phyloP scores from a whole-genome alignment of 2,113 vertebrate genomes.

The Pholis gunnellus region DNA sequence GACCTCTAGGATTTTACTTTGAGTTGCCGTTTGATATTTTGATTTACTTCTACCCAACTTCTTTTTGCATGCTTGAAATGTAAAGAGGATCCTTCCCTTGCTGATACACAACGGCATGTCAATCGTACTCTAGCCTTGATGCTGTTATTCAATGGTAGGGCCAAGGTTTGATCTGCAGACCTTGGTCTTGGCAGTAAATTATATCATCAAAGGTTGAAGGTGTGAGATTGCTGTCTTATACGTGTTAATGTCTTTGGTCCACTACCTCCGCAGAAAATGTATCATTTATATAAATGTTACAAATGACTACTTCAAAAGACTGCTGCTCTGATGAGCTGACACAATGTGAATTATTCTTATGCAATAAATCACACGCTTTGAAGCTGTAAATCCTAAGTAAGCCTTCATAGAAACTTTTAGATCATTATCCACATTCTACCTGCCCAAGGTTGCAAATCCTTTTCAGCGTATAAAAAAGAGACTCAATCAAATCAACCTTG shows the following conservation, averaged over 20 bases:
- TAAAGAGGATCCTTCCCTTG: neutral
- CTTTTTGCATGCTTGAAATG: neutral
- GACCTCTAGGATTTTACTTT: neutral
- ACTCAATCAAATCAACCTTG: conserved; percentile 27
- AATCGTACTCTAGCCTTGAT: neutral
- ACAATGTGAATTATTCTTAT: neutral
- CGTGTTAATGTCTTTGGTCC: neutral
- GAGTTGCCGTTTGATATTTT: neutral
- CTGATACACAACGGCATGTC: neutral
- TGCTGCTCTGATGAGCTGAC: neutral
- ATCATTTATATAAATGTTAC: neutral
- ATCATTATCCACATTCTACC: neutral
- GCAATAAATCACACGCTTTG: neutral
- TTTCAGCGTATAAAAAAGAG: conserved; percentile 12
- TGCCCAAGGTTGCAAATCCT: neutral
- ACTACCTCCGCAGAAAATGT: neutral
- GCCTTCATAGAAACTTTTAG: neutral
- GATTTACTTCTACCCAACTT: neutral
- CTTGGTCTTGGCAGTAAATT: neutral
- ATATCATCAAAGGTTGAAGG: neutral
- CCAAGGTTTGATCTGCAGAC: neutral
- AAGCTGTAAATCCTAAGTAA: neutral
- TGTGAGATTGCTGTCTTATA: neutral
- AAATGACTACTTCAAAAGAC: conserved; percentile 11
- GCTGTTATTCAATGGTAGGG: neutral